phyloP scores from a whole-genome alignment of 2,113 vertebrate genomes.

The Syrmaticus mikado region DNA sequence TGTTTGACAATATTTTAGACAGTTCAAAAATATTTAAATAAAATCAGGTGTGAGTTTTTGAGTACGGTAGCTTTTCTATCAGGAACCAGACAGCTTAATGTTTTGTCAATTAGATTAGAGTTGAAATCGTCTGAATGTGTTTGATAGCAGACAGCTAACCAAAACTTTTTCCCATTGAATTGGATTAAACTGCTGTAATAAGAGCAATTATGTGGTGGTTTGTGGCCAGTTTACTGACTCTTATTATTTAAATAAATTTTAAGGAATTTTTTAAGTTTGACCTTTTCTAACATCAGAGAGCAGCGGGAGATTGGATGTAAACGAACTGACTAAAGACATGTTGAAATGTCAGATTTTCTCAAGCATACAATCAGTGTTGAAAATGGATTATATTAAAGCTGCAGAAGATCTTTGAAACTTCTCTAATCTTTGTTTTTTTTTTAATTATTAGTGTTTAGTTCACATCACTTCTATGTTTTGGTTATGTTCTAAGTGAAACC shows the following conservation, averaged over 20 bases:
- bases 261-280: conserved; percentile 50
- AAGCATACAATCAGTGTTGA: not conserved
- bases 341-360: conserved; percentile 14
- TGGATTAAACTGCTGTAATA: conserved; percentile 56
- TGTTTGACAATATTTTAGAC: not conserved
- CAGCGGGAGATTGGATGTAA: conserved; percentile 8
- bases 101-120: conserved; percentile 67
- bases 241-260: conserved; percentile 53
- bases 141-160: conserved; percentile 48
- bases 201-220: conserved; percentile 42
- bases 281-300: conserved; percentile 43
- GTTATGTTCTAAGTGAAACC: not conserved
- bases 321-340: not conserved
- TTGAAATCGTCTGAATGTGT: conserved; percentile 62
- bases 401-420: not conserved
- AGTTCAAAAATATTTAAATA: conserved; percentile 10
- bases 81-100: conserved; percentile 66
- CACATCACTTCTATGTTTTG: not conserved
- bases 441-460: not conserved
- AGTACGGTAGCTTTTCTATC: conserved; percentile 43
- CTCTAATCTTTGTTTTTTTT: not conserved
- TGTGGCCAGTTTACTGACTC: conserved; percentile 35
- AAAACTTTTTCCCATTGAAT: conserved; percentile 19
- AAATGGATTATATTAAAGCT: not conserved
- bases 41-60: conserved; percentile 25